Base-by-base conservation (phyloP, 2,113 vertebrate genomes). In the Brienomyrus longianalis region DNA sequence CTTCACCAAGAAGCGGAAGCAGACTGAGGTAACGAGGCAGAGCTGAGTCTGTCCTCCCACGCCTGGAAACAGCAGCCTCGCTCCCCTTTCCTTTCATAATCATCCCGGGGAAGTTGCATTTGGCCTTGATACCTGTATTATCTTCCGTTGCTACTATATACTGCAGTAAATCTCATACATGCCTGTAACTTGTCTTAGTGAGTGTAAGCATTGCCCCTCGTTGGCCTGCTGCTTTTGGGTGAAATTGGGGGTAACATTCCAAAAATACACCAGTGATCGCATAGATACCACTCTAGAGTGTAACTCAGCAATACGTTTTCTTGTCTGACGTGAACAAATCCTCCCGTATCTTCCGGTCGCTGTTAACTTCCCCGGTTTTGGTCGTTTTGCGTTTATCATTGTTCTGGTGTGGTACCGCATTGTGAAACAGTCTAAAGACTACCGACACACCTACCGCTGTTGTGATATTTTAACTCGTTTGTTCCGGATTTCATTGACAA, bases 1-100 rank as follows among this genome's bases (percentile, higher is more conserved):
- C 94, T 99, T 99, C 91, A 99, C 98, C 5, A 99, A 99, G 95
- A 99, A 98, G 94, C 97, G 98, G 95, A 99, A 98, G 92, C 98
- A 98, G 95, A 97, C 98, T 94, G 98, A 99, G 98, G 98, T 99
- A 96, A 95, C 6, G 35, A 51, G 5, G 35, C 43, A 17, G 80
- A 83, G 62, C 31, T 15, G 52, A 85, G 62, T 74, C 85, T 13
- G 15, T 43, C 1, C 17, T 39, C 48, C 5, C 80, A 48, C 43
- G 17, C 35, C 15, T 80, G 83, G n/a, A 15, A 85, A 45, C 19
- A 59, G 15, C 47, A 89, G 27, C 45, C 80, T 23, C 8, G 0
- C 50, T 48, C 23, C 10, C 23, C 51, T 86, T 17, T 27, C n/a
- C n/a, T 86, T 47, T 51, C 27, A 43, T 87, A 54, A 27, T 48